Evolutionary conservation across 2,888 invertebrate species (phyloP).

Genomic region (Oxyscelio sp.): DNA sequence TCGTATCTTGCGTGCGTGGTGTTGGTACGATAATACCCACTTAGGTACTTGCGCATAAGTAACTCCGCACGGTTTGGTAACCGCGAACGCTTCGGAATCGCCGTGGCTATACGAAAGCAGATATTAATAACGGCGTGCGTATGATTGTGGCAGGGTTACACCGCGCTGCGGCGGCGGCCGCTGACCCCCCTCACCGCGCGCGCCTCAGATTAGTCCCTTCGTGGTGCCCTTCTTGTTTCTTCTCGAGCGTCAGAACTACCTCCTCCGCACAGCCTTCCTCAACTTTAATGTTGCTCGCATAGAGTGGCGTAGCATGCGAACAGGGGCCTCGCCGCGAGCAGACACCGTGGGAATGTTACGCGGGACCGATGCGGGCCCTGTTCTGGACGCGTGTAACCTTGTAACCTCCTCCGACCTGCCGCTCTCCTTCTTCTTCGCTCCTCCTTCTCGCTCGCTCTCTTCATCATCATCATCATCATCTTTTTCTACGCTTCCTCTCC

Average conservation of each 20-base stretch:
- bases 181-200: slow-evolving; percentile 71
- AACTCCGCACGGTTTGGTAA: too few relatives aligned
- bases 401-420: slow-evolving; percentile 74
- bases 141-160: too few relatives aligned
- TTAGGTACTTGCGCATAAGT: slow-evolving; percentile 74
- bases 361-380: slow-evolving; percentile 85
- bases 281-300: slow-evolving; percentile 85
- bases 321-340: slow-evolving; percentile 86
- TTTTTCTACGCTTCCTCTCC: slow-evolving; percentile 50
- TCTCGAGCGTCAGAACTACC: slow-evolving; percentile 67
- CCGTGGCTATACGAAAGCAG: too few relatives aligned
- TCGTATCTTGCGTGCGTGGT: slow-evolving; percentile 66
- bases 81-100: too few relatives aligned
- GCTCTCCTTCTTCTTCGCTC: slow-evolving; percentile 61
- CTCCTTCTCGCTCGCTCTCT: slow-evolving; percentile 51
- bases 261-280: slow-evolving; percentile 81
- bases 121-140: too few relatives aligned
- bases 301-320: slow-evolving; percentile 81
- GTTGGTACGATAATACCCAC: slow-evolving; percentile 70
- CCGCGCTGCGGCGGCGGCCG: too few relatives aligned
- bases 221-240: slow-evolving; percentile 64
- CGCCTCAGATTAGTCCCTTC: slow-evolving; percentile 74
- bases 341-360: slow-evolving; percentile 88
- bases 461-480: slow-evolving; percentile 63
- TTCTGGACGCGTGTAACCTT: slow-evolving; percentile 86